phyloP scores from a whole-genome alignment of 2,797 vertebrate genomes.

The Notolabrus celidotus region DNA sequence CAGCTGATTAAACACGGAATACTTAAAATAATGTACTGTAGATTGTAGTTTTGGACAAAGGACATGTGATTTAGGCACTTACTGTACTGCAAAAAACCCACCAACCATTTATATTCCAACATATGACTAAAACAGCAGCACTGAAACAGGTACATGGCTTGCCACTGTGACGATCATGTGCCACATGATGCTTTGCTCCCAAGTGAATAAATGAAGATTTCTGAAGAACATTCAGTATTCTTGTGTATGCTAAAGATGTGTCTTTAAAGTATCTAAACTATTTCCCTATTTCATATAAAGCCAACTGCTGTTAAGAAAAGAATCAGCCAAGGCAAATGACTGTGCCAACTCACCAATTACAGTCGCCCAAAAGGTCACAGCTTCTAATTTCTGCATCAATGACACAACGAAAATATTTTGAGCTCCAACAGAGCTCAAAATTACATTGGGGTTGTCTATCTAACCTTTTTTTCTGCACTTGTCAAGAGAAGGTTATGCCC shows the following conservation, averaged over 20 bases:
- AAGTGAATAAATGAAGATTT: conserved; percentile 7
- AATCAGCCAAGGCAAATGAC: conserved; percentile 43
- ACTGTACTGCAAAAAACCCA: too few species aligned
- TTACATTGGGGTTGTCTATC: conserved; percentile 10
- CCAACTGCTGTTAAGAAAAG: conserved; percentile 19
- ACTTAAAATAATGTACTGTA: too few species aligned
- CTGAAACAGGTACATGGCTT: not conserved
- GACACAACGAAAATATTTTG: conserved; percentile 29
- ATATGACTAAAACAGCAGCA: not conserved
- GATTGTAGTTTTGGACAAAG: too few species aligned
- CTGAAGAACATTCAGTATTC: not conserved
- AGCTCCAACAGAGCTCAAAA: conserved; percentile 29
- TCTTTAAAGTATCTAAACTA: conserved; percentile 12
- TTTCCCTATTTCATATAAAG: conserved; percentile 23
- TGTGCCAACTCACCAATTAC: conserved; percentile 50
- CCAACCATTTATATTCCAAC: not conserved
- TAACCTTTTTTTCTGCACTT: conserved; percentile 1
- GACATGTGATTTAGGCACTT: too few species aligned
- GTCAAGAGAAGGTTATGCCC: not conserved
- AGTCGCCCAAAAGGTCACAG: conserved; percentile 53
- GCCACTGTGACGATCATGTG: not conserved
- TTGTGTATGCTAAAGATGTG: not conserved
- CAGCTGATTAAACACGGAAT: too few species aligned
- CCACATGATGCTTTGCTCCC: not conserved
- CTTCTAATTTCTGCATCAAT: conserved; percentile 54